Evolutionary conservation across 1,140 invertebrate genomes (phyloP), one percentile per base, ranked within the genome.

Genomic region (Potamilus streckersoni): DNA sequence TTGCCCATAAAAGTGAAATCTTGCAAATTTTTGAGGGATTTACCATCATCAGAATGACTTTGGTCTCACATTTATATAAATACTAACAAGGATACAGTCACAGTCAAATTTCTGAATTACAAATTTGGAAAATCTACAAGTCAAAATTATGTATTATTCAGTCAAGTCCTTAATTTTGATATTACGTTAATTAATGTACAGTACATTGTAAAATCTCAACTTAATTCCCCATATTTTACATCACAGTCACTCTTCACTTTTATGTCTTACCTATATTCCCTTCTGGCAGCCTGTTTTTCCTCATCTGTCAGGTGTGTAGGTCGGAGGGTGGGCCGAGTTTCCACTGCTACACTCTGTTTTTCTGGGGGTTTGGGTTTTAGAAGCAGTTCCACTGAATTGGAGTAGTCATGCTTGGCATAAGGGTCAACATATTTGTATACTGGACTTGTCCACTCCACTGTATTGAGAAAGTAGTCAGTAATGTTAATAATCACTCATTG

Each of bases 401-500:
- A 76, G 64, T 85, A 79, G 65, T 83, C 76, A 66, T 82, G 79
- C 60, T 82, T 83, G 20, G 85, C 81, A 73, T 80, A 85, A 11
- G 79, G 76, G 71, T 88, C 87, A 59, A 87, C 86, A 80, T 84
- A 84, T 31, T 79, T 84, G 74, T 83, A 87, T 13, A 80, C 77
- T 23, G 86, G 82, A 60, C 80, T 84, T 65, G 83, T 77, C 86
- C 86, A 87, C 73, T 87, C 85, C 68, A 77, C 85, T 86, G 79
- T n/a, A 72, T 70, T 74, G 63, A 70, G 14, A 67, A 49, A 59
- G 64, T 60, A 20, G 17, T 27, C 38, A 49, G 38, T 1, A 49
- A 49, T 49, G 38, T 49, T 8, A 8, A 49, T 6, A 49, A 11
- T 49, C 38, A 49, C 38, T 49, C 19, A 64, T 12, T 19, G 38